A percentile compares a stretch with the other conserved stretches of the same genome.
Evolutionary conservation across 2,888 invertebrate genomes (phyloP).

Genomic region (Drosophila imparisetae): DNA sequence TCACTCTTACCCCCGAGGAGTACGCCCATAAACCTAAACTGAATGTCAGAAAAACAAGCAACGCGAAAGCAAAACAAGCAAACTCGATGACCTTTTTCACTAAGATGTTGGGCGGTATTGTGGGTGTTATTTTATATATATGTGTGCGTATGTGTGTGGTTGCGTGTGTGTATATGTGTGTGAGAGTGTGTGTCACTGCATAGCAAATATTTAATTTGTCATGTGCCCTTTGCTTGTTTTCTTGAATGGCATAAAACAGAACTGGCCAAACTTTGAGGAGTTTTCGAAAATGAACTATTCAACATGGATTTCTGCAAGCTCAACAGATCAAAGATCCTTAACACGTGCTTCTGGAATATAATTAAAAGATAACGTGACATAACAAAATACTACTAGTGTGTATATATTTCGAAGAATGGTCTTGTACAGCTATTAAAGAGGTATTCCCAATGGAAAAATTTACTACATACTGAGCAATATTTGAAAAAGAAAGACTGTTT

Average conservation of each 20-base stretch:
- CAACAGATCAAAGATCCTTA: conserved; percentile 28
- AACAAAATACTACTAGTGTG: background rate
- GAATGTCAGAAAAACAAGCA: conserved; percentile 51
- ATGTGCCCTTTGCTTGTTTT: conserved; percentile 63
- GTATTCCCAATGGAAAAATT: background rate
- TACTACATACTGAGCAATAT: background rate
- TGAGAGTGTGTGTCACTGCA: conserved; percentile 31
- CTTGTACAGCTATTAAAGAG: background rate
- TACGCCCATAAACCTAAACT: conserved; percentile 46
- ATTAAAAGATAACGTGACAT: background rate
- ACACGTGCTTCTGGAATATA: conserved; percentile 11
- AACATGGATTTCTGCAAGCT: conserved; percentile 14
- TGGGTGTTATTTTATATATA: background rate
- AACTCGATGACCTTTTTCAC: conserved; percentile 62
- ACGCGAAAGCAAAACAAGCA: conserved; percentile 39
- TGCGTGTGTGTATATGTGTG: background rate
- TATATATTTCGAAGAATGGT: background rate
- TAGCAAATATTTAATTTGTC: conserved; percentile 67
- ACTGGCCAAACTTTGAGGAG: conserved; percentile 24
- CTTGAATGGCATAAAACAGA: conserved; percentile 43
- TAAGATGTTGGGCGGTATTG: conserved; percentile 51
- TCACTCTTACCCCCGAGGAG: conserved; percentile 13
- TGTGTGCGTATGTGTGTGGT: background rate
- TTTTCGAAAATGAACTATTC: conserved; percentile 48
- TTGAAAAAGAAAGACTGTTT: background rate